Conservation (phyloP, 1,140 invertebrate genomes). For the Neodiprion virginianus region DNA sequence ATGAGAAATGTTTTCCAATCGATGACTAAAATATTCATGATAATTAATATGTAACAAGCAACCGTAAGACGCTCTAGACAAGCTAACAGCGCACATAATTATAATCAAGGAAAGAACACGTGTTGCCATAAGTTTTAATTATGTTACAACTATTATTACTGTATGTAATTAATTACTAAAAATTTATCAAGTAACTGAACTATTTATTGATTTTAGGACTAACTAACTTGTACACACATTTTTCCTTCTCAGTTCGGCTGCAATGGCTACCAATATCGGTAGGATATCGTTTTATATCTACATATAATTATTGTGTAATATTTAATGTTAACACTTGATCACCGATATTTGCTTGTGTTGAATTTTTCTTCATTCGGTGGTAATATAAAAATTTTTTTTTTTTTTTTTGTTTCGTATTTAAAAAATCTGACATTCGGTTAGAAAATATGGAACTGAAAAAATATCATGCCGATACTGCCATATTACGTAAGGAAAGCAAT, state of each 20-base stretch:
- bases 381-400: not conserved
- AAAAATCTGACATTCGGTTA: not conserved
- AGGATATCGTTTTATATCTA: not conserved
- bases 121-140: constrained; percentile 2
- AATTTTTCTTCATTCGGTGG: not conserved
- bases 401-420: not conserved
- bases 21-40: not conserved
- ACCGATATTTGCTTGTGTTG: not conserved
- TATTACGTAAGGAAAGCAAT: constrained; percentile 43
- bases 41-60: not conserved
- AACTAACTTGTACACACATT: not conserved
- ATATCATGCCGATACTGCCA: constrained; percentile 54
- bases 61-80: not conserved
- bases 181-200: not conserved
- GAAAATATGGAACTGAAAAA: constrained; percentile 9
- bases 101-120: not conserved
- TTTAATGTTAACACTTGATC: not conserved
- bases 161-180: not conserved
- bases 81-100: constrained; percentile 2
- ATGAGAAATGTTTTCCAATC: not conserved
- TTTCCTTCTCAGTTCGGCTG: not conserved
- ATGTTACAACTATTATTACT: constrained; percentile 6
- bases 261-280: not conserved
- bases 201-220: constrained; percentile 8
- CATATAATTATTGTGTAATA: not conserved